phyloP scores from a whole-genome alignment of 2,113 vertebrate genomes.

The Xyliphius kryptos region DNA sequence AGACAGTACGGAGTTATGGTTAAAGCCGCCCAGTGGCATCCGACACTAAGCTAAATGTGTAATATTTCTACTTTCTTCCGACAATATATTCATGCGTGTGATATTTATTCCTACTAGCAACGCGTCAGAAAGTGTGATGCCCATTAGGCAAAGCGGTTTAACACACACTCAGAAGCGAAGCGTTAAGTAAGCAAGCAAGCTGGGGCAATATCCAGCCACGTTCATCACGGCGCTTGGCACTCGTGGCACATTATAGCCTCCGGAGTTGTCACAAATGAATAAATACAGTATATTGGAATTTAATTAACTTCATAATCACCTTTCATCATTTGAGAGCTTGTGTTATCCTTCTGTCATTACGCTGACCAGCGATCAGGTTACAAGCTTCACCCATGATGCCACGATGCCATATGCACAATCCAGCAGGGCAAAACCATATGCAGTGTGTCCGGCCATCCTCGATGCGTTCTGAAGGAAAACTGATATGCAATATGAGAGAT shows the following conservation, averaged over 20 bases:
- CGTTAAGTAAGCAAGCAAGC: too few species aligned
- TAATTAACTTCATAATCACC: too few species aligned
- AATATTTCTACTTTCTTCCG: too few species aligned
- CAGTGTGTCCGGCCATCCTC: conserved; percentile 1
- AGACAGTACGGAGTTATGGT: conserved; percentile 29
- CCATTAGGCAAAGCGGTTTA: too few species aligned
- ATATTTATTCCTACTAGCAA: too few species aligned
- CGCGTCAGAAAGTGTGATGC: too few species aligned
- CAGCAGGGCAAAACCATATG: conserved; percentile 34
- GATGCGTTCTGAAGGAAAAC: conserved; percentile 30
- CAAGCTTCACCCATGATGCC: too few species aligned
- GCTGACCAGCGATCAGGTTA: conserved; percentile 37
- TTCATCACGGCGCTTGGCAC: conserved; percentile 1
- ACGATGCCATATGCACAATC: conserved; percentile 31
- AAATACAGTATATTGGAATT: conserved; percentile 9
- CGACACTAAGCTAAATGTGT: conserved; percentile 17
- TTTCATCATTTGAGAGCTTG: conserved; percentile 21
- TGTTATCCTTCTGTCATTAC: conserved; percentile 36
- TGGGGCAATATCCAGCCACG: too few species aligned
- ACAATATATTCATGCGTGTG: too few species aligned
- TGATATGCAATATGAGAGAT: conserved; percentile 42
- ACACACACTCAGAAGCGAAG: too few species aligned
- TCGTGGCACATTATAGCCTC: too few species aligned
- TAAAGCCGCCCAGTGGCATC: conserved; percentile 4
- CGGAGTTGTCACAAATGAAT: conserved; percentile 12